Percentiles rank a stretch among this genome's conserved stretches.
phyloP scores from a whole-genome alignment of 2,797 vertebrate genomes.

The Pseudotriccus pelzelni region DNA sequence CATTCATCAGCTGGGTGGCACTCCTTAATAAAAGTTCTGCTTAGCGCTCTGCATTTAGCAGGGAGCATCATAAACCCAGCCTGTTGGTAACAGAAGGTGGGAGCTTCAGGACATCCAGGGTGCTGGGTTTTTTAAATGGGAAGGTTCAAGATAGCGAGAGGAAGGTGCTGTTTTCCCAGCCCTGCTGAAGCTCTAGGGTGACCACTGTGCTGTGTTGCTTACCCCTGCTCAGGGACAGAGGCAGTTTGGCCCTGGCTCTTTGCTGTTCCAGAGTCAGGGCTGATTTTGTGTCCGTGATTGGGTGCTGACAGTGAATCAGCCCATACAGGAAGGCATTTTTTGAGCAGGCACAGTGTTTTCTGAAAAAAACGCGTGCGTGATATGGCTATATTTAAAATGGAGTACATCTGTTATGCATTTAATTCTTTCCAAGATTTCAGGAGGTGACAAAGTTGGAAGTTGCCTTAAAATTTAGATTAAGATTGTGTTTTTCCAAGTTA shows the following conservation, averaged over 20 bases:
- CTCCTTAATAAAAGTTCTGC: not conserved
- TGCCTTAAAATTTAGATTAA: not conserved
- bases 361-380: not conserved
- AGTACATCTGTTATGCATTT: conserved; percentile 26
- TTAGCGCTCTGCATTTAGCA: not conserved
- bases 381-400: conserved; percentile 38
- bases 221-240: accelerated
- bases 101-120: not conserved
- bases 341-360: conserved; percentile 23
- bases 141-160: accelerated
- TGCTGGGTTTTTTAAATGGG: not conserved
- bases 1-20: not conserved
- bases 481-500: not conserved
- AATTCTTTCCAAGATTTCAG: conserved; percentile 45
- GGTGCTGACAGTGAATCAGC: not conserved
- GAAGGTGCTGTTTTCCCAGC: not conserved
- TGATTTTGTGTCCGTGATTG: not conserved
- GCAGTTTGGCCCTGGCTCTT: not conserved
- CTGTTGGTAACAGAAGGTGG: not conserved
- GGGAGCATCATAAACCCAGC: not conserved
- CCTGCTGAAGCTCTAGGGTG: not conserved
- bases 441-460: conserved; percentile 40
- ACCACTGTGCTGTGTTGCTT: not conserved
- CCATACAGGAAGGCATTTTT: conserved; percentile 2
- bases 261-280: not conserved